A percentile compares a stretch with the other conserved stretches of the same genome.
Conservation (phyloP, 2,113 vertebrate species). For the Chamaetylas fuelleborni region DNA sequence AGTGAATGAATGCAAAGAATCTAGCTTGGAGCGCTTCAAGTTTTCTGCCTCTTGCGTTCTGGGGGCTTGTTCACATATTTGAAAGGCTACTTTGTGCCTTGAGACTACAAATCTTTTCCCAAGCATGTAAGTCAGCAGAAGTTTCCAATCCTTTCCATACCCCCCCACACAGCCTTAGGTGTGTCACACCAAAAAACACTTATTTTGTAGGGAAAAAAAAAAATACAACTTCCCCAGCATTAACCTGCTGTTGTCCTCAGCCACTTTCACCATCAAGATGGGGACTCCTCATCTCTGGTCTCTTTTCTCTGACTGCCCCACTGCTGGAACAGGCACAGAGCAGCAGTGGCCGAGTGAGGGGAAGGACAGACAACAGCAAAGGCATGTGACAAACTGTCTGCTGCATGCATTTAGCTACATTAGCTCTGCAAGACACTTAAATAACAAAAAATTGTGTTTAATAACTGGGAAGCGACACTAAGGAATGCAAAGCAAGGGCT, state of each 20-base stretch:
- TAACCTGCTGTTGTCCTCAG: neutral
- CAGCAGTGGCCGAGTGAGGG: neutral
- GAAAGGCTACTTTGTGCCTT: neutral
- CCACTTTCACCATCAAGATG: neutral
- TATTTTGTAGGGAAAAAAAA: neutral
- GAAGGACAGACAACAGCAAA: neutral
- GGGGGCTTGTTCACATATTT: neutral
- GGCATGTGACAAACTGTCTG: neutral
- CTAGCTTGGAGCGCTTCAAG: neutral
- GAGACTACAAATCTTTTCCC: neutral
- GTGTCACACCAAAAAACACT: neutral
- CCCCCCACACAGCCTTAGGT: neutral
- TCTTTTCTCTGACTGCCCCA: neutral
- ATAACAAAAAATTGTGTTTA: conserved; percentile 23
- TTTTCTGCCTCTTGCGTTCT: neutral
- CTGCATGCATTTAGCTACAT: neutral
- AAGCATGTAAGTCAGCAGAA: neutral
- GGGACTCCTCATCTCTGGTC: neutral
- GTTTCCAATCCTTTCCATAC: neutral
- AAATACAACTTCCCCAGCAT: neutral
- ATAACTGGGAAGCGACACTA: neutral
- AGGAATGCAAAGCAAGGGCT: neutral
- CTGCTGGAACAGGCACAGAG: neutral
- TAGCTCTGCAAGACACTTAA: neutral
- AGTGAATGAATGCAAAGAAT: neutral